Conservation (phyloP, 2,113 vertebrate species). For the Meriones unguiculatus region DNA sequence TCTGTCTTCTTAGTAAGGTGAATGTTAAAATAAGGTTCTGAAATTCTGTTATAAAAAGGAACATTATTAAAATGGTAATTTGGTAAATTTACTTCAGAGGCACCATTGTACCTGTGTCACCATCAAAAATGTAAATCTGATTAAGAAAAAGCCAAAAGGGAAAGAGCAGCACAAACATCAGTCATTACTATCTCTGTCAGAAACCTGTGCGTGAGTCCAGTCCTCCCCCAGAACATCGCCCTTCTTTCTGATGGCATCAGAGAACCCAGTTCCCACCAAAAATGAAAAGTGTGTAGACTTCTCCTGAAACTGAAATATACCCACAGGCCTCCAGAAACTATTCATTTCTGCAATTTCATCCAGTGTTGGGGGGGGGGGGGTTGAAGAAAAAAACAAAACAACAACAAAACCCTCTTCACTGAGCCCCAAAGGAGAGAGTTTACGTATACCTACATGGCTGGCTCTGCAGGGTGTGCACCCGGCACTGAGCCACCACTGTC, state of each 20-base stretch:
- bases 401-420: background rate
- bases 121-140: background rate
- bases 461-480: no score
- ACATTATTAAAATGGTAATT: background rate
- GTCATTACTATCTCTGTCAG: background rate
- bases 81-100: background rate
- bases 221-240: background rate
- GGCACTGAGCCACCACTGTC: background rate
- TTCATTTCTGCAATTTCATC: background rate
- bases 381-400: background rate
- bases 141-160: background rate
- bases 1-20: background rate
- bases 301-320: background rate
- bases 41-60: slow-evolving; percentile 20
- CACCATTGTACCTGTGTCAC: background rate
- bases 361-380: background rate
- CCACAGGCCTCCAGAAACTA: background rate
- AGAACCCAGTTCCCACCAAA: background rate
- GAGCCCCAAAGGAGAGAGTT: background rate
- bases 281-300: background rate
- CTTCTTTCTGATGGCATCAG: background rate
- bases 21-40: background rate
- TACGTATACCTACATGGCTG: background rate
- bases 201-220: background rate
- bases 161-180: background rate